Conservation (phyloP, 2,797 vertebrate genomes). For the Malacoctenus gilli region DNA sequence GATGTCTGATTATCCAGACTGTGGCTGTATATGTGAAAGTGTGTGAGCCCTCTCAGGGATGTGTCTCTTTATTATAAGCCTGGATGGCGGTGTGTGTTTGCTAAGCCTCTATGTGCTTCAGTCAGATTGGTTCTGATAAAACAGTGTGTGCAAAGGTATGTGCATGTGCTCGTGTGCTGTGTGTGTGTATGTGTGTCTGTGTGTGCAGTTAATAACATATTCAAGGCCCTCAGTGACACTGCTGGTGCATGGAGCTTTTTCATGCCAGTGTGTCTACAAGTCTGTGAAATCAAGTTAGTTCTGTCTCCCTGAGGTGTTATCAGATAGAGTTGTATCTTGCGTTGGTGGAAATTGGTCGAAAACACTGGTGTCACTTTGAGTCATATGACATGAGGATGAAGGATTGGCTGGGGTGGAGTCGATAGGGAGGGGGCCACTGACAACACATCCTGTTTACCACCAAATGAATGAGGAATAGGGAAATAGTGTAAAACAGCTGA, state of each 20-base stretch:
- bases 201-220: conserved; percentile 49
- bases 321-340: conserved; percentile 25
- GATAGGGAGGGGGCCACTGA: conserved; percentile 22
- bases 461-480: conserved; percentile 47
- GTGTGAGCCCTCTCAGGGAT: conserved; percentile 1
- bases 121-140: conserved; percentile 46
- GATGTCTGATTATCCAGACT: conserved; percentile 61
- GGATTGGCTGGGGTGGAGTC: conserved; percentile 31
- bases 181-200: conserved; percentile 23
- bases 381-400: conserved; percentile 53
- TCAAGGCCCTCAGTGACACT: conserved; percentile 28
- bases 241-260: conserved; percentile 35
- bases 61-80: conserved; percentile 58
- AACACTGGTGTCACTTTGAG: conserved; percentile 44
- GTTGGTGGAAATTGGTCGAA: conserved; percentile 1
- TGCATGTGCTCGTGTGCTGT: conserved; percentile 31
- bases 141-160: conserved; percentile 44
- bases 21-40: too few relatives aligned
- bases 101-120: conserved; percentile 53
- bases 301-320: conserved; percentile 23
- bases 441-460: conserved; percentile 67
- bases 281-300: conserved; percentile 43
- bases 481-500: conserved; percentile 28
- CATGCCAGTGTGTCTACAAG: conserved; percentile 17
- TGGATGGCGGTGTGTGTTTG: conserved; percentile 59